Conservation (phyloP, 2,113 vertebrate genomes). For the Perca flavescens region DNA sequence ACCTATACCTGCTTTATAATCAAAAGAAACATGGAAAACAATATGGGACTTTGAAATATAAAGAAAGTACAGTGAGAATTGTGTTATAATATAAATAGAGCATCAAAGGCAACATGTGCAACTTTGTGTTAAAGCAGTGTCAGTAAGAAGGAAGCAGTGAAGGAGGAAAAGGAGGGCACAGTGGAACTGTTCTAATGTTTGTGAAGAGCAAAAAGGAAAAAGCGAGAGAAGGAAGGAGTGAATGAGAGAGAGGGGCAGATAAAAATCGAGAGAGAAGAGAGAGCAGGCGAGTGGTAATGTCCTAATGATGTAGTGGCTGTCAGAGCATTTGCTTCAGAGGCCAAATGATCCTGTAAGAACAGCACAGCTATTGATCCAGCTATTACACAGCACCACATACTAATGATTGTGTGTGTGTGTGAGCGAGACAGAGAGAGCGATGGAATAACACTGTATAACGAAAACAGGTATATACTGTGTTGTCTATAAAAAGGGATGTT, state of each 20-base stretch:
- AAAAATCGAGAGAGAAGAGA: constrained; percentile 30
- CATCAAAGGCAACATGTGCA: not conserved
- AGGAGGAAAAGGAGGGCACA: not conserved
- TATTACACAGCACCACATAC: constrained; percentile 70
- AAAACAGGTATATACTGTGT: constrained; percentile 32
- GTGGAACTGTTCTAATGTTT: constrained; percentile 14
- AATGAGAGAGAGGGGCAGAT: constrained; percentile 9
- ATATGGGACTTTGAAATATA: not conserved
- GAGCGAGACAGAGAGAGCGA: not conserved
- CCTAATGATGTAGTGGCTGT: constrained; percentile 80
- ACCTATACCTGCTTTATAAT: too few relatives aligned
- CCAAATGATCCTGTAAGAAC: constrained; percentile 83
- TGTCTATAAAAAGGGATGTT: not conserved
- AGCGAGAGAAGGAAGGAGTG: not conserved
- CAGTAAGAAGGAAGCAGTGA: not conserved
- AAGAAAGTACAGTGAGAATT: not conserved
- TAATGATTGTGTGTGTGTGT: constrained; percentile 59
- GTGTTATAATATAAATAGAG: not conserved
- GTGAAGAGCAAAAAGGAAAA: constrained; percentile 24
- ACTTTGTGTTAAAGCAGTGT: not conserved
- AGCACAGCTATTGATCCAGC: constrained; percentile 77
- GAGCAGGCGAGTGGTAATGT: constrained; percentile 64
- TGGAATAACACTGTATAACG: constrained; percentile 19
- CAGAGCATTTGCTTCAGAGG: constrained; percentile 76
- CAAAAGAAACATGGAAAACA: too few relatives aligned